These are phyloP conservation scores for Ibidorhyncha struthersii DNA, from an alignment of 2,113 vertebrate genomes.

Conservation along the genomic window DNA sequence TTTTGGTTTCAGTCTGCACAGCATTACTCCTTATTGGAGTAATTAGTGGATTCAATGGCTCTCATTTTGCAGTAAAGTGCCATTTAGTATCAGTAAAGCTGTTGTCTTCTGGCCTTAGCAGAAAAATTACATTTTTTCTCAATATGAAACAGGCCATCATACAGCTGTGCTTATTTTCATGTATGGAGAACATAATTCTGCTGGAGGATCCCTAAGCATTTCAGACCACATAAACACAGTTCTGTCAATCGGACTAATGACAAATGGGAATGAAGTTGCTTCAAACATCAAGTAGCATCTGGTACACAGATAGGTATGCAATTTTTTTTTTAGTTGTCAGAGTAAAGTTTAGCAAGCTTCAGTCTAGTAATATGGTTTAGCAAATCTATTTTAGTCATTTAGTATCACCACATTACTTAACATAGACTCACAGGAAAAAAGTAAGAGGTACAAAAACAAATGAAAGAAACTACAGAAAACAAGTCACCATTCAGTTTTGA, in stretches of 20 bases:
- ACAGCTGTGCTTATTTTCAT: background rate
- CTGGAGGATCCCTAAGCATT: background rate
- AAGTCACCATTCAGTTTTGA: background rate
- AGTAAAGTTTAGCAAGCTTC: background rate
- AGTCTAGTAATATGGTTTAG: background rate
- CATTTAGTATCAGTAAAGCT: background rate
- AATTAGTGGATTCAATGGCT: background rate
- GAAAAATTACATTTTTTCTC: background rate
- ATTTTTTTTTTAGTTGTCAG: background rate
- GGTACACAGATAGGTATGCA: background rate
- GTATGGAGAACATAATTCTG: background rate
- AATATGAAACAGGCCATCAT: background rate
- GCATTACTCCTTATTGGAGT: background rate
- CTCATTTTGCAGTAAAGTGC: background rate
- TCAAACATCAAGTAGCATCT: background rate
- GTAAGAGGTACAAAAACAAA: background rate
- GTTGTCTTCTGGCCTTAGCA: background rate
- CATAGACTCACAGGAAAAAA: background rate
- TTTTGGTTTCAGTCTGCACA: background rate
- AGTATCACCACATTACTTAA: background rate
- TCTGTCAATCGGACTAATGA: background rate
- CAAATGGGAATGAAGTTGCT: background rate
- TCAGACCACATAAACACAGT: background rate
- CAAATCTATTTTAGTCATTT: background rate
- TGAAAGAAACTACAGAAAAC: background rate